phyloP scores from a whole-genome alignment of 2,888 invertebrate genomes.

The Bibio marci region DNA sequence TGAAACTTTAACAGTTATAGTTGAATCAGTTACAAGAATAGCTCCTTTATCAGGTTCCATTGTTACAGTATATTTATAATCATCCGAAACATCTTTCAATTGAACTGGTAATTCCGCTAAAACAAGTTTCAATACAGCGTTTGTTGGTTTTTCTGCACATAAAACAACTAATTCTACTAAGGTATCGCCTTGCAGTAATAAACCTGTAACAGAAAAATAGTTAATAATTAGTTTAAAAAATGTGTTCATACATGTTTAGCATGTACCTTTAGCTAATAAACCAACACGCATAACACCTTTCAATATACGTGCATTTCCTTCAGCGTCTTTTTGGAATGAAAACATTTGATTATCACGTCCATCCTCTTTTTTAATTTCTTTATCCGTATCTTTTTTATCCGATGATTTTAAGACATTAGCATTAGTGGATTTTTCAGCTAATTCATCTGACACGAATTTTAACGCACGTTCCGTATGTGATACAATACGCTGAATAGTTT shows the following conservation, averaged over 20 bases:
- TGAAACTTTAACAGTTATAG: constrained; percentile 67
- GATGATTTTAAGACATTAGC: constrained; percentile 10
- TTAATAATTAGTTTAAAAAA: too few relatives aligned
- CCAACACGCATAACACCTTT: constrained; percentile 97
- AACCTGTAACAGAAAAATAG: constrained; percentile 31
- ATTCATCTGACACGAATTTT: constrained; percentile 82
- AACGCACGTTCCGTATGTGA: constrained; percentile 86
- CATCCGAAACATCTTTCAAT: constrained; percentile 51
- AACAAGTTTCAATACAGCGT: constrained; percentile 71
- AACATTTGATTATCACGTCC: constrained; percentile 70
- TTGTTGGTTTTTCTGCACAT: constrained; percentile 86
- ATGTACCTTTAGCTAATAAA: constrained; percentile 58
- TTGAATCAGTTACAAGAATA: constrained; percentile 62
- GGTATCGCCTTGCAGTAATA: constrained; percentile 77
- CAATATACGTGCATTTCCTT: constrained; percentile 51
- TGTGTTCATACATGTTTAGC: too few relatives aligned
- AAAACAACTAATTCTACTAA: constrained; percentile 85
- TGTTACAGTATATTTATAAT: constrained; percentile 67
- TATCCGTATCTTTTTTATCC: constrained; percentile 30
- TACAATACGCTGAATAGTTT: constrained; percentile 80
- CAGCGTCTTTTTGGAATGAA: constrained; percentile 50
- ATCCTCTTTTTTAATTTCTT: constrained; percentile 38
- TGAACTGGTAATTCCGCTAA: constrained; percentile 69
- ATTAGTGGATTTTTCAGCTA: constrained; percentile 38
- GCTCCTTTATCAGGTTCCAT: constrained; percentile 73